Percentiles rank a stretch among this genome's conserved stretches.
Evolutionary conservation across 2,888 invertebrate species (phyloP).

Genomic region (Caenorhabditis sp.): DNA sequence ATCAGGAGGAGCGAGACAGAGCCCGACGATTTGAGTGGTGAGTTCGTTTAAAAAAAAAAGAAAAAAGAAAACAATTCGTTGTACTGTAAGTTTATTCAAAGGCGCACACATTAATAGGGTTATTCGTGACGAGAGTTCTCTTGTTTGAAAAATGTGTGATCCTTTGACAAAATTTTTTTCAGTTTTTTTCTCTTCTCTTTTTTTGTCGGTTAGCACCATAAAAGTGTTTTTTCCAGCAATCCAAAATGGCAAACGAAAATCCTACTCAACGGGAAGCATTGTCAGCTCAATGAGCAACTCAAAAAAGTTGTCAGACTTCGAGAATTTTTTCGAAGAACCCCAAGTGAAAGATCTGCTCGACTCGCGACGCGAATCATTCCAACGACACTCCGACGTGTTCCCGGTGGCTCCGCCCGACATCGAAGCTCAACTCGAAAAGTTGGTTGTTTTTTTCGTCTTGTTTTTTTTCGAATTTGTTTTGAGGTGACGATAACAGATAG

Average conservation of each 20-base stretch:
- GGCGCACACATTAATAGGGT: too few species aligned
- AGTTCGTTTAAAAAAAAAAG: not conserved
- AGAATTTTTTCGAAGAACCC: constrained; percentile 51
- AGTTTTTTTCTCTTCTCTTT: too few species aligned
- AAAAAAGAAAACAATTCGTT: too few species aligned
- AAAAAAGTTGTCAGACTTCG: constrained; percentile 37
- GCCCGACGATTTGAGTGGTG: constrained; percentile 16
- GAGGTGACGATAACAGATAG: constrained; percentile 6
- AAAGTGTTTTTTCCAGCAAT: too few species aligned
- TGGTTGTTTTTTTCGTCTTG: constrained; percentile 9
- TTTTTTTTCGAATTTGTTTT: constrained; percentile 6
- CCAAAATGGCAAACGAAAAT: constrained; percentile 39
- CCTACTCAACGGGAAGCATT: constrained; percentile 38
- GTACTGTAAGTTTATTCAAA: too few species aligned
- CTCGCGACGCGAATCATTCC: constrained; percentile 28
- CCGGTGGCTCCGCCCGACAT: constrained; percentile 47
- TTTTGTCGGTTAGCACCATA: too few species aligned
- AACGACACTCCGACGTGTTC: constrained; percentile 25
- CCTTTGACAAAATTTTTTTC: too few species aligned
- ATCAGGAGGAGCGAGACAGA: constrained; percentile 27
- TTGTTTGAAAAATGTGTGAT: too few species aligned
- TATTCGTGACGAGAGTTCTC: too few species aligned
- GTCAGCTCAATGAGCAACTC: constrained; percentile 16
- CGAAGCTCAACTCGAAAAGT: constrained; percentile 28
- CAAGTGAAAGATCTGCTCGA: constrained; percentile 42